Evolutionary conservation across 2,888 invertebrate species (phyloP), one percentile per base, ranked within the genome.

Genomic region (Biston betularia): DNA sequence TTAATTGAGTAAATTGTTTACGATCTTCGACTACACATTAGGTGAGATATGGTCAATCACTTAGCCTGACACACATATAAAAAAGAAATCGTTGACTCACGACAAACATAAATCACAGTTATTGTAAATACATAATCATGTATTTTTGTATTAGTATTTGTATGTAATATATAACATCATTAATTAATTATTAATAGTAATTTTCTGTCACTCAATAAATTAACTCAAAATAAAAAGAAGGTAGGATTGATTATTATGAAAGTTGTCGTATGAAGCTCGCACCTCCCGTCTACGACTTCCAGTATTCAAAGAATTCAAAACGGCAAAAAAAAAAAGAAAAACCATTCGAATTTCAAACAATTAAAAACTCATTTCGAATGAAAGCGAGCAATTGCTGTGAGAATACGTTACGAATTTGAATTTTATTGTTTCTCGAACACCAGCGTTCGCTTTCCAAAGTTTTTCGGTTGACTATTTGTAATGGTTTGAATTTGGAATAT

Each of bases 301-400:
- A 68, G 71, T 72, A 77, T 79, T 81, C 79, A 80, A 87, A 84
- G 82, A 82, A 86, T 84, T 82, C 79, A 78, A 83, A 85, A 84
- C 75, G 79, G 75, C 44, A 73, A 78, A 82, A 85, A 80, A 80
- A 80, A 80, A 83, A 82, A 79, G 58, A 40, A 66, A 58, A 67
- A 55, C 76, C 71, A 68, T 83, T 83, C 81, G 83, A 82, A 85
- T 81, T 83, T 81, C 81, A 78, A 86, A 88, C 87, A 88, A 88
- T 88, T 88, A 88, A 86, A 87, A 88, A 85, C 84, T 84, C 83
- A 84, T 86, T 86, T 72, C 76, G 75, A 76, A 74, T 80, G 80
- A 82, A 79, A 80, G 81, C 74, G 73, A 74, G 76, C 78, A 76
- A 78, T 80, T 73, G 76, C 72, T 75, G 78, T 70, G 64, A 73